Base-by-base conservation (phyloP, 2,113 vertebrate species). In the Archocentrus centrarchus region DNA sequence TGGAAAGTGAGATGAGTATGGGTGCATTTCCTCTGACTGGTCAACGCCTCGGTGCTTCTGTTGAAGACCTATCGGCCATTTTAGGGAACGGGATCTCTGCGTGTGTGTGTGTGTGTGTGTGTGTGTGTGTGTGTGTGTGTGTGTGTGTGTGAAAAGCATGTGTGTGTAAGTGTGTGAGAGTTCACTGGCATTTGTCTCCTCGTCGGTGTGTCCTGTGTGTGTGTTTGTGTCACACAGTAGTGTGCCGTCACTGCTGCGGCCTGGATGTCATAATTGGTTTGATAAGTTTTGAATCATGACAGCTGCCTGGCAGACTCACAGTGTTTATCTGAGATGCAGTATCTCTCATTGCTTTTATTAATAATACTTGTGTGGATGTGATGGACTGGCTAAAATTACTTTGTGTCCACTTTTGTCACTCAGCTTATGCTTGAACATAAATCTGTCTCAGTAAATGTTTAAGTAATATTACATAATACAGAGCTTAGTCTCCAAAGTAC, bases 231-330 rank as follows among this genome's bases (percentile, higher is more conserved):
- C 17, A 13, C 75, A 47, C 88, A 79, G 87, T 27, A 79, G 85
- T 86, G 70, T 62, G 2, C n/a, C 80, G 83, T 81, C 7, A 6
- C 58, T 14, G 59, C 59, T 14, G 75, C 80, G 57, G 78, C 85
- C 90, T 84, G 75, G 63, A 86, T 76, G 87, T 88, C 76, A 11
- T 87, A 77, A 88, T 75, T 77, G 27, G 64, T 64, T 59, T 80
- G 85, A 88, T 85, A 86, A 87, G 77, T 87, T 22, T 50, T 58
- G 88, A 86, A 86, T 83, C 77, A 27, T 57, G 62, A 68, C 58
- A 8, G 79, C 62, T 37, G 68, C 62, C 30, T 22, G 84, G 59
- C 75, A 84, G 39, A 63, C 24, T 5, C 41, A 5, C n/a, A 1
- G 35, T 55, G 83, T 86, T 80, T 44, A 73, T 80, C 13, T 59